Base-by-base conservation (phyloP, 2,113 vertebrate genomes). In the Notarius quadriscutis region DNA sequence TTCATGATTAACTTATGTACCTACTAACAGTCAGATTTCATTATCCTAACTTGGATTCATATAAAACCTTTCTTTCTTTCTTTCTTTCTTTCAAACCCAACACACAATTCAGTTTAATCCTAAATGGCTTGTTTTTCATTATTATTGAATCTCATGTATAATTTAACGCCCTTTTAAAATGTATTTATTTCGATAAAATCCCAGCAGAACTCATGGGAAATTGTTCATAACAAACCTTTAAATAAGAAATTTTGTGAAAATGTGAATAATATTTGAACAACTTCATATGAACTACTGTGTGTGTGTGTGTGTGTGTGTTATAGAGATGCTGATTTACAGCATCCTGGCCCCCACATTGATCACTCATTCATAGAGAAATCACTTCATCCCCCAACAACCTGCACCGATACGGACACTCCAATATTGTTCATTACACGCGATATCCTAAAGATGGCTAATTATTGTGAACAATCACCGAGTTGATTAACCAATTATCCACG, bases 401-500 rank as follows among this genome's bases (percentile, higher is more conserved):
- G 90, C 74, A 77, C 90, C 88, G 72, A 92, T 83, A 88, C 89
- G 91, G 92, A 94, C 92, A 93, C 91, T 85, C 92, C 92, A 65
- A 94, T 93, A 94, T 94, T 93, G 91, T 93, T 95, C 88, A 95
- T 95, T 93, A 91, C 75, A 84, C 89, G 93, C 93, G 93, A 95
- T 95, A 93, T 94, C 93, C 93, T 93, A 94, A 41, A 95, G 94
- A 94, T 92, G 94, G 93, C 94, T 95, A 95, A 95, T 95, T 95
- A 96, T 94, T 92, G 85, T n/a, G 92, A 92, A 79, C 93, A 94
- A 95, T 96, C 95, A 95, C 90, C 86, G 69, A 87, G 87, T 90
- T 95, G 93, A 96, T 95, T 95, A 93, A 92, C 94, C 94, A 95
- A 95, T 95, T 95, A 95, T 95, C 95, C 92, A 92, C 90, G 91